A percentile compares a stretch with the other conserved stretches of the same genome.
phyloP scores from a whole-genome alignment of 2,888 invertebrate genomes.

The Ormyrus pomaceus region DNA sequence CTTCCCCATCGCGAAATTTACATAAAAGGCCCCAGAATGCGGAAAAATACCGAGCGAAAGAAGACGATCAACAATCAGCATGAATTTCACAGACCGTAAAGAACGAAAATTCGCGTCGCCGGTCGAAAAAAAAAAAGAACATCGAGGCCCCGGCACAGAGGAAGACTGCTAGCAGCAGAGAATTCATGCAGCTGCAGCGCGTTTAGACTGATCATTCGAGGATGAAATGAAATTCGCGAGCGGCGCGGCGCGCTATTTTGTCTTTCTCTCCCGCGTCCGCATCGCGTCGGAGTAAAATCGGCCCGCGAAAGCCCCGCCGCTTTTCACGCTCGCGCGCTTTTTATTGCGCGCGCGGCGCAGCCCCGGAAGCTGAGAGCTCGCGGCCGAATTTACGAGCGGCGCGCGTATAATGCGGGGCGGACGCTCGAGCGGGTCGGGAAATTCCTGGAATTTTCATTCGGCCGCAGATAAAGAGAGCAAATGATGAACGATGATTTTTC shows the following conservation, averaged over 20 bases:
- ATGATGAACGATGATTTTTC: slow-evolving; percentile 9
- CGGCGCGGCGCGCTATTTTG: neutral
- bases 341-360: slow-evolving; percentile 3
- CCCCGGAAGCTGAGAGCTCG: slow-evolving; percentile 6
- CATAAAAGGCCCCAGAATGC: slow-evolving; percentile 9
- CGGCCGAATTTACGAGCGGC: slow-evolving; percentile 26
- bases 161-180: neutral
- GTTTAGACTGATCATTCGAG: slow-evolving; percentile 50
- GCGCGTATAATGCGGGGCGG: neutral
- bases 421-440: slow-evolving; percentile 19
- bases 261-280: too few relatives aligned
- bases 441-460: slow-evolving; percentile 40
- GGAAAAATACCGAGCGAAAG: slow-evolving; percentile 9
- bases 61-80: slow-evolving; percentile 16
- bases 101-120: slow-evolving; percentile 26
- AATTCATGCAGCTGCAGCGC: neutral
- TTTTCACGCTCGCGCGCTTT: slow-evolving; percentile 54
- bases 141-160: too few relatives aligned
- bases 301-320: slow-evolving; percentile 1
- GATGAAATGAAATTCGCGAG: slow-evolving; percentile 60
- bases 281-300: slow-evolving; percentile 30
- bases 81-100: slow-evolving; percentile 41
- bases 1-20: neutral
- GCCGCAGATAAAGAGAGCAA: neutral
- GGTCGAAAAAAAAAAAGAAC: neutral